A percentile compares a stretch with the other conserved stretches of the same genome.
These are phyloP conservation scores for Schizothorax lantsangensis DNA, from an alignment of 2,797 vertebrate genomes.

Conservation along the genomic window DNA sequence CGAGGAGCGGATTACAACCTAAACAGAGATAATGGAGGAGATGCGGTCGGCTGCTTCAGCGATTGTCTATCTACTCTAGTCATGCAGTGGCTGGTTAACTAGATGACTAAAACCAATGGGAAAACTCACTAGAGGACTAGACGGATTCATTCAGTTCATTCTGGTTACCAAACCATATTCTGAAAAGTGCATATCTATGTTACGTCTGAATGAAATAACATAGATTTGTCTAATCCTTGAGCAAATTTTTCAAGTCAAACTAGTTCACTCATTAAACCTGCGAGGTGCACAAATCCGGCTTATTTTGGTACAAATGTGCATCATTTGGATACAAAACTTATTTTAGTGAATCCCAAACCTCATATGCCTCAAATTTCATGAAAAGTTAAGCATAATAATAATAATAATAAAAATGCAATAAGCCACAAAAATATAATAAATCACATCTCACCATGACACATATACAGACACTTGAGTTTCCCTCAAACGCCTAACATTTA, in stretches of 20 bases:
- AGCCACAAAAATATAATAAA: neutral
- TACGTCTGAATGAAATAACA: neutral
- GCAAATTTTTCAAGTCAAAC: neutral
- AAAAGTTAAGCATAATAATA: neutral
- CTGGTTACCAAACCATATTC: neutral
- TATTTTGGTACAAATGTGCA: neutral
- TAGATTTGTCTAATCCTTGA: neutral
- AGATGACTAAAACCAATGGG: neutral
- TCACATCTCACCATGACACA: neutral
- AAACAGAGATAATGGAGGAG: conserved; percentile 61
- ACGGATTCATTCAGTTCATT: neutral
- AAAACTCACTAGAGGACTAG: neutral
- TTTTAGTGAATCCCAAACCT: neutral
- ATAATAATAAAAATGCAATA: neutral
- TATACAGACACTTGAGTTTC: neutral
- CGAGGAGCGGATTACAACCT: conserved; percentile 69
- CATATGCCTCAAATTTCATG: neutral
- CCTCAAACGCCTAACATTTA: neutral
- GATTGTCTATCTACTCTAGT: neutral
- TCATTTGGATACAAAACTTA: neutral
- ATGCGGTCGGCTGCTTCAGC: conserved; percentile 41
- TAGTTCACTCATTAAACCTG: neutral
- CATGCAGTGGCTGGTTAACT: neutral
- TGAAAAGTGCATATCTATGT: neutral
- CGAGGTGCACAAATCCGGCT: neutral